Percentiles rank a stretch among this genome's conserved stretches.
phyloP scores from a whole-genome alignment of 2,797 vertebrate species.

The Gadopsis marmoratus region DNA sequence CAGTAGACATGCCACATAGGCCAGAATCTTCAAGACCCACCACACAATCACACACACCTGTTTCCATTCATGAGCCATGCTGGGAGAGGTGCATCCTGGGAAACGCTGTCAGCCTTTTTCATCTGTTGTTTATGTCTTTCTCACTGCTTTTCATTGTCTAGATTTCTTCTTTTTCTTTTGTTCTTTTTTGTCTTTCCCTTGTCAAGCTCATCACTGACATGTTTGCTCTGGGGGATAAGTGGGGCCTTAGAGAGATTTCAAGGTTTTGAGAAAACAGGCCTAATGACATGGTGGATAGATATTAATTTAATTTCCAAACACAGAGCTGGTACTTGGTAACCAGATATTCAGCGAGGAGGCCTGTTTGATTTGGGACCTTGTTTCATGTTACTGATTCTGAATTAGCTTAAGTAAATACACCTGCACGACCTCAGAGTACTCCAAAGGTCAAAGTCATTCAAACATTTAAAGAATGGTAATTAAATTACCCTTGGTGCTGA shows the following conservation, averaged over 20 bases:
- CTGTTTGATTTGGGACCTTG: slow-evolving; percentile 82
- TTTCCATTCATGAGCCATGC: slow-evolving; percentile 87
- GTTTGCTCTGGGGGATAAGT: slow-evolving; percentile 76
- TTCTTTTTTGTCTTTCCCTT: slow-evolving; percentile 53
- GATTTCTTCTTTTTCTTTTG: slow-evolving; percentile 34
- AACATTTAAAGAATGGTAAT: slow-evolving; percentile 92
- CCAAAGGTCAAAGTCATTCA: slow-evolving; percentile 90
- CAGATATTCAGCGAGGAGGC: slow-evolving; percentile 74
- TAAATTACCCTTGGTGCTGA: slow-evolving; percentile 89
- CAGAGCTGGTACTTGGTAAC: slow-evolving; percentile 77
- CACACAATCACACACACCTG: slow-evolving; percentile 90
- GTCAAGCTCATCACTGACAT: slow-evolving; percentile 75
- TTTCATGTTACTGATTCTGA: slow-evolving; percentile 88
- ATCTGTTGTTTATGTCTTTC: slow-evolving; percentile 77
- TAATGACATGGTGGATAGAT: slow-evolving; percentile 80
- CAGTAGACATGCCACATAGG: slow-evolving; percentile 90
- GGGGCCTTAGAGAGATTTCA: slow-evolving; percentile 74
- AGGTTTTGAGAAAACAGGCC: slow-evolving; percentile 74
- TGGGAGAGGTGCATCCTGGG: slow-evolving; percentile 84
- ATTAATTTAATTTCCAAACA: slow-evolving; percentile 86
- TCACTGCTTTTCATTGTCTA: slow-evolving; percentile 69
- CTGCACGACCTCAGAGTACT: slow-evolving; percentile 84
- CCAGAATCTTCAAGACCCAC: slow-evolving; percentile 87
- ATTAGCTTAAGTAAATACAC: slow-evolving; percentile 90
- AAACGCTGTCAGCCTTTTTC: slow-evolving; percentile 82